Conservation (phyloP, 2,113 vertebrate species). For the Lepus timidus region DNA sequence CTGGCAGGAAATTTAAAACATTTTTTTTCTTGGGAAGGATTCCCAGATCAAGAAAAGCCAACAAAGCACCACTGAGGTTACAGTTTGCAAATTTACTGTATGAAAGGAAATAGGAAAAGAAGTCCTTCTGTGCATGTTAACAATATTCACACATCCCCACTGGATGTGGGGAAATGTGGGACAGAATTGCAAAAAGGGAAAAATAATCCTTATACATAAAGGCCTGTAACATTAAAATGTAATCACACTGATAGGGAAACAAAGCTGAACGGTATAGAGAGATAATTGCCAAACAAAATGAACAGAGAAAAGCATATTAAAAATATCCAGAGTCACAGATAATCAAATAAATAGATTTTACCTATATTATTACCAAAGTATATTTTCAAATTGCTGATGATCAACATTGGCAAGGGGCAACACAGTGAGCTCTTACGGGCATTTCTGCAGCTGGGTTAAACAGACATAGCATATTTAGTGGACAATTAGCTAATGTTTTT, state of each 20-base stretch:
- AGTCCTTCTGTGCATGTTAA: neutral
- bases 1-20: conserved; percentile 12
- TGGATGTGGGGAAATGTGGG: neutral
- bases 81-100: neutral
- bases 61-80: neutral
- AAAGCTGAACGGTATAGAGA: neutral
- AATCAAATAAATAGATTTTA: conserved; percentile 37
- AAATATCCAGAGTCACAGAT: neutral
- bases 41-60: conserved; percentile 11
- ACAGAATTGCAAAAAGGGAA: neutral
- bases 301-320: neutral
- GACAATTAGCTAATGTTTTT: conserved; percentile 1
- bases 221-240: neutral
- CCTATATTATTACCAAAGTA: neutral
- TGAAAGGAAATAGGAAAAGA: neutral
- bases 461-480: neutral
- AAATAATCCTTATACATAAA: neutral
- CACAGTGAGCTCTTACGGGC: neutral
- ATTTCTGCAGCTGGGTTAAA: conserved; percentile 7
- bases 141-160: neutral
- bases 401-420: neutral
- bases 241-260: neutral
- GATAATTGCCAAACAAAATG: neutral
- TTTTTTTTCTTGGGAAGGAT: neutral
- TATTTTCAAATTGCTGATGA: neutral